phyloP scores from a whole-genome alignment of 2,797 vertebrate species.

The Anguilla marmorata region DNA sequence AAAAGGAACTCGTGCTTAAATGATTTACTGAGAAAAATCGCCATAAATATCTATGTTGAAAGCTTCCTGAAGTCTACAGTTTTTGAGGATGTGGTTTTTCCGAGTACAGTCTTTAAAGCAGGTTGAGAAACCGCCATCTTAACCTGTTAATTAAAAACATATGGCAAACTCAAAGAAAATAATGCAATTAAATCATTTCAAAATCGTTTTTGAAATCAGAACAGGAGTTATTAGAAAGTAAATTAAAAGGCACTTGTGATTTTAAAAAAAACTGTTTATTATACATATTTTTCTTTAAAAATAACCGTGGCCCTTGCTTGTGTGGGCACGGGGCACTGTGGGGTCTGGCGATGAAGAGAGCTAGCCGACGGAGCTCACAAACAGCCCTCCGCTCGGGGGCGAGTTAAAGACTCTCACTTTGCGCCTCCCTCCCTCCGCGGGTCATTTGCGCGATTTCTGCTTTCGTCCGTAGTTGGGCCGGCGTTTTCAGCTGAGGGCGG shows the following conservation, averaged over 20 bases:
- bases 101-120: neutral
- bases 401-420: neutral
- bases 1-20: neutral
- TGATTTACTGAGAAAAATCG: neutral
- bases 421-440: neutral
- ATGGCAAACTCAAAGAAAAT: neutral
- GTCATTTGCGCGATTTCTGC: constrained; percentile 7
- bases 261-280: neutral
- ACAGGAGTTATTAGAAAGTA: neutral
- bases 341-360: neutral
- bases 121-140: neutral
- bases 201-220: neutral
- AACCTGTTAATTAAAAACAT: neutral
- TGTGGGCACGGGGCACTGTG: neutral
- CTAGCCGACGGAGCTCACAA: neutral
- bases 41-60: neutral
- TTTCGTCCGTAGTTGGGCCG: neutral
- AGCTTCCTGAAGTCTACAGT: neutral
- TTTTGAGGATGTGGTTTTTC: neutral
- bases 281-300: too few species aligned
- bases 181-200: neutral
- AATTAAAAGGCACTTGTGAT: neutral
- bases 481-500: neutral
- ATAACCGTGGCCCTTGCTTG: neutral
- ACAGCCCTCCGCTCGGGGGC: neutral